phyloP scores from a whole-genome alignment of 2,888 invertebrate species.

The Conops quadrifasciatus region DNA sequence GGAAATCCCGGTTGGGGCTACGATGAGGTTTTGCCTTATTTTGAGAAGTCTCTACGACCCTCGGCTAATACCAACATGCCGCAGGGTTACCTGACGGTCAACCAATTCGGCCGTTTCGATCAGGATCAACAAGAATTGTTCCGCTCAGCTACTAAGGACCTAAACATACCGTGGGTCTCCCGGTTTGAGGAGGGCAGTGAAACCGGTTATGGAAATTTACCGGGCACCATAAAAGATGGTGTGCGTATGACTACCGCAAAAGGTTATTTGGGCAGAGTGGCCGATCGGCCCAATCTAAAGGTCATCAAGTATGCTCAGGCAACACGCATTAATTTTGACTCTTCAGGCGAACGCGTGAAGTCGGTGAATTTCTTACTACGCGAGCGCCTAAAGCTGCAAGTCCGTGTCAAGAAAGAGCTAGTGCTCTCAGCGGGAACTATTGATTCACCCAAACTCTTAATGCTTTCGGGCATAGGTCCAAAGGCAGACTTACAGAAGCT shows the following conservation, averaged over 20 bases:
- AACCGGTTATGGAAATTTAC: slow-evolving; percentile 67
- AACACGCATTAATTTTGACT: slow-evolving; percentile 67
- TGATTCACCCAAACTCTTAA: slow-evolving; percentile 52
- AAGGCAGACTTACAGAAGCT: slow-evolving; percentile 62
- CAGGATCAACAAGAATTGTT: slow-evolving; percentile 54
- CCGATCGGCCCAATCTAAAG: slow-evolving; percentile 67
- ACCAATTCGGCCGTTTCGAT: slow-evolving; percentile 54
- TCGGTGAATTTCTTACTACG: slow-evolving; percentile 67
- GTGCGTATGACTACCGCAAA: slow-evolving; percentile 78
- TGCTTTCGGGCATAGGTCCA: slow-evolving; percentile 58
- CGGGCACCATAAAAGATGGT: slow-evolving; percentile 70
- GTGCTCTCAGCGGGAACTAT: slow-evolving; percentile 53
- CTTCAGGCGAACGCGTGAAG: slow-evolving; percentile 61
- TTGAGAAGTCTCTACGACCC: slow-evolving; percentile 73
- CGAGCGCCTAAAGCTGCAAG: slow-evolving; percentile 53
- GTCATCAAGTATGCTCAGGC: slow-evolving; percentile 69
- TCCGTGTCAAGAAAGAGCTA: slow-evolving; percentile 47
- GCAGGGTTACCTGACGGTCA: slow-evolving; percentile 64
- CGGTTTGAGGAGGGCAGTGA: slow-evolving; percentile 63
- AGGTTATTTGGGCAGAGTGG: slow-evolving; percentile 71
- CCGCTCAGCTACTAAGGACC: slow-evolving; percentile 64
- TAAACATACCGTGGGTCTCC: slow-evolving; percentile 62
- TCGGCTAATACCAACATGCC: slow-evolving; percentile 47
- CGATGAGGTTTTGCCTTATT: slow-evolving; percentile 80
- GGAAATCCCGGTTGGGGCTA: slow-evolving; percentile 77